Conservation (phyloP, 2,113 vertebrate species). For the Catagonus wagneri region DNA sequence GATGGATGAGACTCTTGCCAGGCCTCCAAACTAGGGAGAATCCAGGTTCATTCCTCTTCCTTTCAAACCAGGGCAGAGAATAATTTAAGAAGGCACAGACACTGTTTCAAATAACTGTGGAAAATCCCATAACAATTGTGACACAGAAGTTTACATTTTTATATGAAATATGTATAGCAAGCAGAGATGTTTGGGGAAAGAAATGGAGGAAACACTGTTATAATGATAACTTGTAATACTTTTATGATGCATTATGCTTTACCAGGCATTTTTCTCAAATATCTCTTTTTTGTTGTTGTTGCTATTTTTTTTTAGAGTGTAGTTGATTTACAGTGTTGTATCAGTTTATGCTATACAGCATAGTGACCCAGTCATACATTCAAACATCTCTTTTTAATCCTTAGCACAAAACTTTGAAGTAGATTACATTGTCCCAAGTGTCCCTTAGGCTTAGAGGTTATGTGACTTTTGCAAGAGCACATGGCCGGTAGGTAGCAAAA, state of each 20-base stretch:
- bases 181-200: neutral
- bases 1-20: neutral
- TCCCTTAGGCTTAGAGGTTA: conserved; percentile 12
- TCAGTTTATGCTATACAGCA: no score
- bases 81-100: neutral
- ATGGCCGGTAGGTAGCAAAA: neutral
- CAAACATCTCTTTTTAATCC: neutral
- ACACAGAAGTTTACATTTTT: neutral
- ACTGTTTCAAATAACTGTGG: neutral
- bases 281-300: neutral
- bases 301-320: no score
- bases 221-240: neutral
- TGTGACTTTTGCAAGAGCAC: neutral
- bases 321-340: no score
- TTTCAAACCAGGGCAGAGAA: neutral
- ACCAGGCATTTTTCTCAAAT: neutral
- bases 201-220: neutral
- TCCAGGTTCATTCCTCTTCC: neutral
- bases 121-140: neutral
- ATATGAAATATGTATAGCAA: neutral
- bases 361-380: no score
- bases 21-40: neutral
- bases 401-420: neutral
- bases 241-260: neutral
- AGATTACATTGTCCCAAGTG: neutral